Base-by-base conservation (phyloP, 1,140 invertebrate species). In the Caenorhabditis inopinata region DNA sequence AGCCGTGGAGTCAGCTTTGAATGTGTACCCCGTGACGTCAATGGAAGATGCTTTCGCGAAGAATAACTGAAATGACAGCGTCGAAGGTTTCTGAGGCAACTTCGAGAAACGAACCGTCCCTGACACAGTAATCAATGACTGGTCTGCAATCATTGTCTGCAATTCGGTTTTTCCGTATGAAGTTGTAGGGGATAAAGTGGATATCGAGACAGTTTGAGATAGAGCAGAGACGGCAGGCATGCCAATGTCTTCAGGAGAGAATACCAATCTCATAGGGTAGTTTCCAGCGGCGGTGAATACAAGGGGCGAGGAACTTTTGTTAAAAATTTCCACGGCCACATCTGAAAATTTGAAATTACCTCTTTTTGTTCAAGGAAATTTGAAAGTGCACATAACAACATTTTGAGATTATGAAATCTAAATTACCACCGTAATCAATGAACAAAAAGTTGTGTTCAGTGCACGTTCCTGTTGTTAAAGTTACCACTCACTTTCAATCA, bases 191-290 rank as follows among this genome's bases (percentile, higher is more conserved):
- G 58, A 68, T 3, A 68, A 12, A 4, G 58, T 68, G n/a, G 58
- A 68, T 6, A 68, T 68, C 11, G 58, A 68, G 32, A 68, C 58
- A 38, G 58, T 68, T 68, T 68, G 58, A 38, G 58, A 68, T 3
- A 68, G 32, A 68, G 58, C 58, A 42, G 58, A 68, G n/a, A 68
- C 58, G 9, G 14, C 58, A 21, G 58, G 58, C 1, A 68, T 29
- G 1, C 7, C 11, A 68, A 42, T 68, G 32, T 68, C 58, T 21
- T 68, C 29, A 11, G 58, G 58, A 32, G 58, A 68, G 32, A 68
- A 38, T 5, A 68, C 58, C 2, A 68, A 11, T 42, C 58, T n/a
- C 58, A 68, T 68, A 11, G 58, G 11, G n/a, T 68, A 38, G 21
- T 18, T 23, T 38, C 58, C 58, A 11, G 58, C 25, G n/a, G 29